Base-by-base conservation (phyloP, 2,888 invertebrate genomes). In the Trachelus stipa region DNA sequence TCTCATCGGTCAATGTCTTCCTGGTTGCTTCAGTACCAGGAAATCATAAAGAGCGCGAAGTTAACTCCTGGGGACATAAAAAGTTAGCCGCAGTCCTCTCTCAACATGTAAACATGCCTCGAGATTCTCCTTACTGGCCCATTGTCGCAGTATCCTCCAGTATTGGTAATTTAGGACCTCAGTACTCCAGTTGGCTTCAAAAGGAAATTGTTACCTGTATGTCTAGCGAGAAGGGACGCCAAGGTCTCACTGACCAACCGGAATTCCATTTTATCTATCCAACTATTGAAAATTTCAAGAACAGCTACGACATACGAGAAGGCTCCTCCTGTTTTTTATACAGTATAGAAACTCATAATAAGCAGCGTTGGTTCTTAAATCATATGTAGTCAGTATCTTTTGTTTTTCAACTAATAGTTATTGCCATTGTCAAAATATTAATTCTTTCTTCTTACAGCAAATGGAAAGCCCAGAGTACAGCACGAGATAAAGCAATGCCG, bases 281-380 rank as follows among this genome's bases (percentile, higher is more conserved):
- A 0, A 94, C 94, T 74, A 93, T 95, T 88, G 94, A 95, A n/a
- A 97, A 99, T 92, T 98, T 99, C 0, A 93, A 95, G 69, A 93
- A 92, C 4, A 97, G 98, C 81, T 95, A 97, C 87, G 98, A 98
- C 89, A 97, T 96, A 0, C 93, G 96, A 74, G 92, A 95, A 68
- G 98, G 97, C 9, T 98, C 98, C 0, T 96, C 96, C 0, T 98
- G 98, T 86, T 92, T 99, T 6, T 98, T 98, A 0, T 99, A 99
- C 90, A 93, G 94, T 0, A 94, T 93, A n/a, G 93, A 93, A 34
- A 94, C 94, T 0, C 96, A 98, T 87, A 93, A 93, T 30, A 98
- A 97, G 87, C 99, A 99, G 88, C 91, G 92, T 0, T 99, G 98
- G 97, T 92, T 99, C 0, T 94, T 94, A 77, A 91, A 93, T 0